Evolutionary conservation across 2,113 vertebrate genomes (phyloP), one percentile per base, ranked within the genome.

Genomic region (Semicossyphus pulcher): DNA sequence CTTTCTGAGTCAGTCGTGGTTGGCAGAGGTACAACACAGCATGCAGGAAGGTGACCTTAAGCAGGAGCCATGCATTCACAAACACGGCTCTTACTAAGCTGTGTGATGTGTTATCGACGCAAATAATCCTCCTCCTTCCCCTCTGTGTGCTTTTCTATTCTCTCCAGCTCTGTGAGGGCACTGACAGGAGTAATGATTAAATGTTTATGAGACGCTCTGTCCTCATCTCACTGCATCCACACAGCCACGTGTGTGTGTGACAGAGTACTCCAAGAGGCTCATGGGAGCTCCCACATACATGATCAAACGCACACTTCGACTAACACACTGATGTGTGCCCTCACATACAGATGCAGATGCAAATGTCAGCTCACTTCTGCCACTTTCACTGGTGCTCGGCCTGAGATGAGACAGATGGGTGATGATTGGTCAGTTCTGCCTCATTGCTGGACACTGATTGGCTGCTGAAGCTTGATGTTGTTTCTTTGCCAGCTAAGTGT

Each of bases 21-120:
- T 54, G 53, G 18, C 34, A 60, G 28, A 32, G 29, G 60, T 32
- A 54, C 57, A 37, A 16, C 53, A 29, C 52, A 61, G 42, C 51
- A 21, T 52, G 16, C 67, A 79, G 25, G 62, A 53, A 80, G 45
- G 18, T 63, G 65, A 76, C 72, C 77, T 53, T 49, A 52, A 73
- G 63, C 51, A 48, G 41, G 18, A 11, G 14, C 20, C 29, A 51
- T 10, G 5, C 41, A 20, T 42, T 56, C 48, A 81, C 47, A 78
- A 20, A 62, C 15, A 2, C 34, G 9, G 11, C 41, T 15, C 39
- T 60, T 29, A 28, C 20, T 16, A 34, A 79, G 39, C 47, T 61
- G 39, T 67, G n/a, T 68, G 26, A 83, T 81, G 21, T 52, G 75
- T 80, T 83, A 80, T 85, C 76, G 48, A 78, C 78, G 65, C 7